Evolutionary conservation across 2,888 invertebrate species (phyloP).

Genomic region (Aleiodes leptofemur): DNA sequence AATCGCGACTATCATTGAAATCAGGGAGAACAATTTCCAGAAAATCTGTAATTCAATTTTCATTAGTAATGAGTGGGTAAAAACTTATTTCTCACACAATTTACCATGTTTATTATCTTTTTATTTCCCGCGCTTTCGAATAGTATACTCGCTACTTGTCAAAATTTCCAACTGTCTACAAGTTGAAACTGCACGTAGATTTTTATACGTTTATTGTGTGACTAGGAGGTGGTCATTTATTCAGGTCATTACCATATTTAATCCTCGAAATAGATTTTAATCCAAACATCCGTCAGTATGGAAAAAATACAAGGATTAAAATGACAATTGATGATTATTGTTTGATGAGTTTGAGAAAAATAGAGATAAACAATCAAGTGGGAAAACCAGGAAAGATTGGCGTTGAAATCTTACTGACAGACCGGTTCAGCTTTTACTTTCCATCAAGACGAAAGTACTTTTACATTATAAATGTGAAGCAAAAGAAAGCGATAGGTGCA

Average conservation of each 20-base stretch:
- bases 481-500: slow-evolving; percentile 8
- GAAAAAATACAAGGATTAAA: too few relatives aligned
- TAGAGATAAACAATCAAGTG: too few relatives aligned
- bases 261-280: not conserved
- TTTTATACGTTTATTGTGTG: slow-evolving; percentile 36
- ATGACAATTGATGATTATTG: not conserved
- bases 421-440: slow-evolving; percentile 32
- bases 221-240: slow-evolving; percentile 58
- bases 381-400: slow-evolving; percentile 2
- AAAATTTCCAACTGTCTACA: not conserved
- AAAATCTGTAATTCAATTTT: slow-evolving; percentile 8
- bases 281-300: not conserved
- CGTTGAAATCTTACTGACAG: not conserved
- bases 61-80: too few relatives aligned
- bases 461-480: slow-evolving; percentile 2
- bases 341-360: not conserved
- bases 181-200: slow-evolving; percentile 20
- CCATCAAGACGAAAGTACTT: slow-evolving; percentile 30
- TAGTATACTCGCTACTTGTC: not conserved
- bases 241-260: slow-evolving; percentile 57
- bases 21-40: slow-evolving; percentile 19
- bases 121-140: not conserved
- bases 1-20: not conserved
- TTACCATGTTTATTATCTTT: too few relatives aligned
- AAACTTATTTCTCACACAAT: too few relatives aligned